These are phyloP conservation scores for Salvelinus fontinalis DNA, from an alignment of 2,113 vertebrate species.

Conservation along the genomic window DNA sequence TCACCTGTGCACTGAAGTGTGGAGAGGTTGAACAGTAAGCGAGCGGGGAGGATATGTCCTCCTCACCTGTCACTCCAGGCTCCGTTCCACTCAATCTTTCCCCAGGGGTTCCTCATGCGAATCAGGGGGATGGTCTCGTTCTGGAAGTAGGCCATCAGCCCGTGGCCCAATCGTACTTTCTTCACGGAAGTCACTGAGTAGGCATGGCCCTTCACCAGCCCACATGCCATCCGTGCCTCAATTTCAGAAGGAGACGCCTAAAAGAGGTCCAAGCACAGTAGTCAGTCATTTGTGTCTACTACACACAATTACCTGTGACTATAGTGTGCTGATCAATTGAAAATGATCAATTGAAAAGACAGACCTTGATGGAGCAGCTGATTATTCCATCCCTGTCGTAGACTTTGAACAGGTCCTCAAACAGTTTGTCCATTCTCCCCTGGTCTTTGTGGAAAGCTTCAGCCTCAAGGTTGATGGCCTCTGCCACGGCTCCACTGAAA, in stretches of 20 bases:
- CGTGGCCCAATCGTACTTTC: conserved; percentile 80
- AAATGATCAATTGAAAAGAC: conserved; percentile 17
- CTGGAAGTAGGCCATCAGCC: conserved; percentile 76
- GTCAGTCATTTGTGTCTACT: too few species aligned
- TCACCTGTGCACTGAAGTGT: background rate
- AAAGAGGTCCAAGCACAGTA: background rate
- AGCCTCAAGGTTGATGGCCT: conserved; percentile 80
- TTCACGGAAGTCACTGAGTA: conserved; percentile 88
- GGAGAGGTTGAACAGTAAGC: background rate
- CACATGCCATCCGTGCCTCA: conserved; percentile 73
- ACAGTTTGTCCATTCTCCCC: conserved; percentile 80
- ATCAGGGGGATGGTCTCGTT: conserved; percentile 87
- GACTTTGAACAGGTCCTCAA: conserved; percentile 84
- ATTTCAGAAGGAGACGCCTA: conserved; percentile 68
- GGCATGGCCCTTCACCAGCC: conserved; percentile 86
- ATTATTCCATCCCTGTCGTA: conserved; percentile 84
- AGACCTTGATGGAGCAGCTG: conserved; percentile 86
- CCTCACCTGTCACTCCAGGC: conserved; percentile 91
- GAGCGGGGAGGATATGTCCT: background rate
- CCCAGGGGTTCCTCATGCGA: conserved; percentile 93
- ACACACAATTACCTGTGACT: too few species aligned
- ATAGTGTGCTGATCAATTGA: background rate
- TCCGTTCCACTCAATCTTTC: conserved; percentile 88
- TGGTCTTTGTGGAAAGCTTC: conserved; percentile 75
- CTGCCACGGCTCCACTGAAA: conserved; percentile 89